phyloP scores from a whole-genome alignment of 1,140 invertebrate species.

The Hyles vespertilio region DNA sequence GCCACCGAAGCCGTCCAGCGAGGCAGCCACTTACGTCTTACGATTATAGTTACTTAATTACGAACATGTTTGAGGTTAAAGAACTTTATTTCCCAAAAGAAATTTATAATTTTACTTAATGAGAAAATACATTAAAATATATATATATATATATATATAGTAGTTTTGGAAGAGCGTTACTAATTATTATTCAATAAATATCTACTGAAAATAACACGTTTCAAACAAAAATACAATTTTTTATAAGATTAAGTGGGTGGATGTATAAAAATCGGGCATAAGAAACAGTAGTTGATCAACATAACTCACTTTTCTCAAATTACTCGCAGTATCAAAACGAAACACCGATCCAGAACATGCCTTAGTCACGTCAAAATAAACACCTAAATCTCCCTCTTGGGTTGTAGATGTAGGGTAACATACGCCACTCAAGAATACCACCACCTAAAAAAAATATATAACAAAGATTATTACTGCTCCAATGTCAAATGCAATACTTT shows the following conservation, averaged over 20 bases:
- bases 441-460: no score
- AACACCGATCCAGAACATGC: conserved; percentile 39
- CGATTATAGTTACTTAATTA: no score
- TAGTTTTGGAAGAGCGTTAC: no score
- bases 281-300: neutral
- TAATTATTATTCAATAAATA: no score
- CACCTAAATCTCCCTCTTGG: conserved; percentile 16
- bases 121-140: no score
- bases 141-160: no score
- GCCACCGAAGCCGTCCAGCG: no score
- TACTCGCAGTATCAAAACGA: conserved; percentile 23
- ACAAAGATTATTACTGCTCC: neutral
- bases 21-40: no score
- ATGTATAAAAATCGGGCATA: neutral
- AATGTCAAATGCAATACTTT: neutral
- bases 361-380: conserved; percentile 44
- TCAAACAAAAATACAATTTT: neutral
- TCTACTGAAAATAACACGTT: no score
- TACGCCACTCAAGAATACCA: conserved; percentile 44
- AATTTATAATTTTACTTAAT: no score
- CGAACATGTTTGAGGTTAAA: no score
- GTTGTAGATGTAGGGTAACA: conserved; percentile 17
- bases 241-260: neutral
- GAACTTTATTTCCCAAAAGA: no score
- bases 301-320: conserved; percentile 36